phyloP scores from a whole-genome alignment of 2,113 vertebrate genomes.

The Lepus americanus region DNA sequence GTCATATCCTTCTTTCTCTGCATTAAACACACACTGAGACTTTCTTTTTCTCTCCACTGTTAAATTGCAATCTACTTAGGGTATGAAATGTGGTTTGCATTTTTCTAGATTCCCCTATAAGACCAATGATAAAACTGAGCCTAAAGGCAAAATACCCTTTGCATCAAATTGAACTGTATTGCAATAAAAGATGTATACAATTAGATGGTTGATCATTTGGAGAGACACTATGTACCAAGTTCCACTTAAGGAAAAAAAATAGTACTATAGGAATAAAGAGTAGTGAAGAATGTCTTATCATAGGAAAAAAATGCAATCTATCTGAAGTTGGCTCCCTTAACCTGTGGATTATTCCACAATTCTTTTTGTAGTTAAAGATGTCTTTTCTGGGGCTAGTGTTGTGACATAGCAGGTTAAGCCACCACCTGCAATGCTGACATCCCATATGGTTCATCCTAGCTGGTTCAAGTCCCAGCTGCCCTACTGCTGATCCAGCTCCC shows the following conservation, averaged over 20 bases:
- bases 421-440: no score
- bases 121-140: background rate
- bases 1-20: background rate
- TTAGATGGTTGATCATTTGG: background rate
- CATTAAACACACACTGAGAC: background rate
- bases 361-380: background rate
- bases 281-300: constrained; percentile 25
- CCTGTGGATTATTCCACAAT: background rate
- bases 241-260: constrained; percentile 12
- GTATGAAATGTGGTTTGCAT: background rate
- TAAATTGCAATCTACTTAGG: background rate
- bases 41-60: background rate
- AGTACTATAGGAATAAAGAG: background rate
- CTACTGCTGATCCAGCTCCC: no score
- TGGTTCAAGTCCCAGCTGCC: no score
- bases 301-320: background rate
- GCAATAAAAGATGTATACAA: constrained; percentile 17
- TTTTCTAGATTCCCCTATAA: background rate
- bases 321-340: background rate
- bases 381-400: background rate
- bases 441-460: no score
- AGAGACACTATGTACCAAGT: background rate
- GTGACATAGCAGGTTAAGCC: no score
- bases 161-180: background rate
- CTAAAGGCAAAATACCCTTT: background rate